A percentile compares a stretch with the other conserved stretches of the same genome.
phyloP scores from a whole-genome alignment of 2,888 invertebrate species.

The Globia sparganii region DNA sequence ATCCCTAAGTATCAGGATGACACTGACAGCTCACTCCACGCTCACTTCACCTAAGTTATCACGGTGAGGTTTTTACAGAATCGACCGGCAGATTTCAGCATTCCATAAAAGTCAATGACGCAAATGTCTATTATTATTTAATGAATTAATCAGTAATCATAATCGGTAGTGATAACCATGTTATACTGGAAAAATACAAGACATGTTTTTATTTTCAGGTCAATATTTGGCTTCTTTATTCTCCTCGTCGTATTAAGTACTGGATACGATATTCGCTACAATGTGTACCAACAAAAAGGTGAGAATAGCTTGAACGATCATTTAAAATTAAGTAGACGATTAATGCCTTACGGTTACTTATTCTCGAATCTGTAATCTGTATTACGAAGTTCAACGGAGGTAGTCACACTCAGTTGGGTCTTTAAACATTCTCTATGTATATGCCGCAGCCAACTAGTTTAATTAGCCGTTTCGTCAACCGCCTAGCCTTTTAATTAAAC shows the following conservation, averaged over 20 bases:
- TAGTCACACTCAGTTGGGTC: background rate
- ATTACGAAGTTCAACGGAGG: background rate
- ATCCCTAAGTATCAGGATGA: too few relatives aligned
- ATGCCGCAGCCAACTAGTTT: too few relatives aligned
- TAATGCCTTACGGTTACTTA: background rate
- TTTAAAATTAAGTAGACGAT: background rate
- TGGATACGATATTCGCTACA: constrained; percentile 69
- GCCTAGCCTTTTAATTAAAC: too few relatives aligned
- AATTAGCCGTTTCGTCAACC: too few relatives aligned
- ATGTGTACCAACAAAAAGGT: constrained; percentile 65
- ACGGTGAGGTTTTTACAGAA: too few relatives aligned
- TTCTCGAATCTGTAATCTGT: background rate
- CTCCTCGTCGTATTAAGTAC: constrained; percentile 77
- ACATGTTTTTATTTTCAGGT: constrained; percentile 66
- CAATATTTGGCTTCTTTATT: constrained; percentile 70
- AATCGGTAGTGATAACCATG: background rate
- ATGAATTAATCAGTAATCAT: background rate
- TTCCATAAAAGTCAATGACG: background rate
- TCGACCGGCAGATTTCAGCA: background rate
- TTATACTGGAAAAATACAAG: background rate
- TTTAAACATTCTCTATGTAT: too few relatives aligned
- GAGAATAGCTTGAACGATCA: constrained; percentile 30
- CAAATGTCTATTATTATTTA: background rate
- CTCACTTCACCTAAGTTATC: too few relatives aligned
- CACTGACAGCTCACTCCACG: too few relatives aligned